Evolutionary conservation across 2,888 invertebrate species (phyloP), one percentile per base, ranked within the genome.

Genomic region (Laspeyria flexula): DNA sequence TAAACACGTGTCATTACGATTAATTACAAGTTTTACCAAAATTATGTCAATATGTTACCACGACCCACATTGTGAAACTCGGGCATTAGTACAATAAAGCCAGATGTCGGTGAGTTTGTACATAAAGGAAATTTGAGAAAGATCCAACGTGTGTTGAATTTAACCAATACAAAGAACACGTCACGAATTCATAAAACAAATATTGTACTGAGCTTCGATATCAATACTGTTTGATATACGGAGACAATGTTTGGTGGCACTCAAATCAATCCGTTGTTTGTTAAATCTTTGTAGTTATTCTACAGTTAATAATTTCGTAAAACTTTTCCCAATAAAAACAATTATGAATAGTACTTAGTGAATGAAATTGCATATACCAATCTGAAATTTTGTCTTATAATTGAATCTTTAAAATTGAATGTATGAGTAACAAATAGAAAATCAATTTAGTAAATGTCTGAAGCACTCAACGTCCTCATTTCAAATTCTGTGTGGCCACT

Each of bases 81-180:
- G 0, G 6, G 11, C 7, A 31, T 58, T 60, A 48, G 52, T 40
- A 52, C 47, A 33, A 18, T 47, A 57, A 51, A 45, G 18, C 45
- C 46, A 60, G 57, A 34, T 57, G 55, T 44, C 23, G 45, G 5
- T 39, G 21, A 58, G 46, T 44, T 43, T 16, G 43, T 44, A 51
- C 35, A 33, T 10, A 27, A 39, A 12, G 16, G 23, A 34, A 6
- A 13, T 31, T 31, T 13, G 13, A 13, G 9, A 13, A 3, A 31
- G 7, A 2, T 31, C 3, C 3, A 4, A n/a, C 9, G 15, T 13
- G 7, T 11, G 13, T 13, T 1, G 31, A 15, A 13, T 31, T 15
- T 13, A 31, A 13, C 15, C 0, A 13, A 31, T 5, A n/a, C 4
- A 10, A 34, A 34, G n/a, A n/a, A n/a, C 18, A 18, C 3, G 15